These are phyloP conservation scores for Odontesthes bonariensis DNA, from an alignment of 2,113 vertebrate genomes.

Conservation along the genomic window DNA sequence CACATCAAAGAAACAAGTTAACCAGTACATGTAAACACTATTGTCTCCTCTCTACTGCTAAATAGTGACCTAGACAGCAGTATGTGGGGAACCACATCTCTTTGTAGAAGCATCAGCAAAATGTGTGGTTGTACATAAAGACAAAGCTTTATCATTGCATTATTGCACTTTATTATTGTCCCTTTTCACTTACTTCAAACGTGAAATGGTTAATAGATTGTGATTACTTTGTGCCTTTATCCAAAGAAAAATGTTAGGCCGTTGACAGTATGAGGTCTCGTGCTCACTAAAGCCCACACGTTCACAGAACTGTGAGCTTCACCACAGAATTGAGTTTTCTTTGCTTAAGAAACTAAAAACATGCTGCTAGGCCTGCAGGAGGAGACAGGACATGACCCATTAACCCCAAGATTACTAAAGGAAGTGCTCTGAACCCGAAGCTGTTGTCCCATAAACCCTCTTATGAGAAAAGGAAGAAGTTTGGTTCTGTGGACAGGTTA, in stretches of 20 bases:
- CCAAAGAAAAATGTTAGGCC: not conserved
- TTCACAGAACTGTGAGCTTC: not conserved
- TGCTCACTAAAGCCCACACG: not conserved
- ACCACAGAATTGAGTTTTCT: rapidly evolving
- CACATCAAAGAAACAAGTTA: constrained; percentile 49
- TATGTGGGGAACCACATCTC: constrained; percentile 37
- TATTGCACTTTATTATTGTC: too few relatives aligned
- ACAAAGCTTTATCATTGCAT: not conserved
- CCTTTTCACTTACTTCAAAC: not conserved
- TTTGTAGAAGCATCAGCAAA: constrained; percentile 19
- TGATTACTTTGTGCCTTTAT: not conserved
- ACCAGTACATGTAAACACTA: constrained; percentile 15
- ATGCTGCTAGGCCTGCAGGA: not conserved
- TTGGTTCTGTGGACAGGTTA: constrained; percentile 42
- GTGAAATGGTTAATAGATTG: not conserved
- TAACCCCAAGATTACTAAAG: not conserved
- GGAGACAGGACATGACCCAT: not conserved
- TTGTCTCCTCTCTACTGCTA: constrained; percentile 10
- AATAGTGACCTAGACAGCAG: constrained; percentile 31
- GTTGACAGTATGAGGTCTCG: not conserved
- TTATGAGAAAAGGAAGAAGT: constrained; percentile 44
- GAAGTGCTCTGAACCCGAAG: not conserved
- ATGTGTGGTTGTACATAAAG: constrained; percentile 22
- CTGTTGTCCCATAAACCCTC: constrained; percentile 8
- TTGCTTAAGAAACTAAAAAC: not conserved